phyloP scores from a whole-genome alignment of 2,888 invertebrate species.

The Cantharis rufa region DNA sequence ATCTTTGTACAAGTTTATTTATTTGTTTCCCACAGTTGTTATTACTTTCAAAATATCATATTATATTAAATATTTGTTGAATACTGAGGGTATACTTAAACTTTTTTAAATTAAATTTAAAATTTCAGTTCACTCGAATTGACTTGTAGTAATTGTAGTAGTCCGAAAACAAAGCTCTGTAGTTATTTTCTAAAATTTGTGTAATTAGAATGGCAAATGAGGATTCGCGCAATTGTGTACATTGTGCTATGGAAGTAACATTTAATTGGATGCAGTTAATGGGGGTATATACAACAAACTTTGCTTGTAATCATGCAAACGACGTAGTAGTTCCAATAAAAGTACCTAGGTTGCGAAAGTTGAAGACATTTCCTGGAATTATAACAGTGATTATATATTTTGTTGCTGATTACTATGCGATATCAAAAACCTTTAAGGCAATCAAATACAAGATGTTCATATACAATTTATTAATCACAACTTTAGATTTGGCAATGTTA shows the following conservation, averaged over 20 bases:
- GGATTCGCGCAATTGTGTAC: background rate
- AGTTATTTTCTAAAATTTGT: background rate
- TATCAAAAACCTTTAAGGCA: background rate
- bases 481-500: background rate
- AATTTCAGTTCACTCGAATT: too few species aligned
- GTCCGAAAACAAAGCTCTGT: too few species aligned
- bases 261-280: background rate
- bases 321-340: background rate
- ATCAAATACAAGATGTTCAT: background rate
- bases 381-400: background rate
- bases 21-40: too few species aligned
- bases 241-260: background rate
- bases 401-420: background rate
- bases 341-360: rapidly evolving
- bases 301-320: background rate
- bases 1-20: too few species aligned
- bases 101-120: too few species aligned
- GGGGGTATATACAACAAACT: background rate
- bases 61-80: too few species aligned
- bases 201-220: background rate
- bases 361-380: background rate
- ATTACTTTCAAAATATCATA: too few species aligned
- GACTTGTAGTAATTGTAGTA: too few species aligned
- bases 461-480: background rate
- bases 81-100: too few species aligned